These are phyloP conservation scores for Drosophila colorata DNA, from an alignment of 2,888 invertebrate genomes.

Conservation along the genomic window DNA sequence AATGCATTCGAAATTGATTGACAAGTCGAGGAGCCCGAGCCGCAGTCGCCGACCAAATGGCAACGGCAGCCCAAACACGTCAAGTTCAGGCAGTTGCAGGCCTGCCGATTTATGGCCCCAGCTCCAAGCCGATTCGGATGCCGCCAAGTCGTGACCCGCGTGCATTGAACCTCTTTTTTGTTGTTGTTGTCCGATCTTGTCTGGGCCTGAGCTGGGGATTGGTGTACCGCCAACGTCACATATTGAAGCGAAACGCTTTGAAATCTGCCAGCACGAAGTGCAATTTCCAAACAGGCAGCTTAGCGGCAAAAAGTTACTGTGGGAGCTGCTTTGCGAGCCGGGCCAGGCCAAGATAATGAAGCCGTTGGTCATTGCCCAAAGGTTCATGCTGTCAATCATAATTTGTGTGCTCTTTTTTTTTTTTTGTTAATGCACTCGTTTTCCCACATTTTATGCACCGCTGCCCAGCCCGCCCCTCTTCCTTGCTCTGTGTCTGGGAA, in stretches of 20 bases:
- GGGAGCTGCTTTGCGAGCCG: constrained; percentile 54
- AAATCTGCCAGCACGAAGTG: constrained; percentile 71
- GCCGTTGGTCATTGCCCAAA: constrained; percentile 58
- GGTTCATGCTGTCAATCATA: constrained; percentile 69
- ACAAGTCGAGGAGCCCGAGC: constrained; percentile 39
- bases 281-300: constrained; percentile 62
- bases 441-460: constrained; percentile 73
- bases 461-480: constrained; percentile 30
- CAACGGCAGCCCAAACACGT: constrained; percentile 58
- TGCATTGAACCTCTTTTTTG: constrained; percentile 74
- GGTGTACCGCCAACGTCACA: constrained; percentile 14
- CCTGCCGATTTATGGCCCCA: constrained; percentile 45
- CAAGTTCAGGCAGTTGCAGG: constrained; percentile 43
- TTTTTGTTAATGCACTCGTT: constrained; percentile 36
- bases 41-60: constrained; percentile 16
- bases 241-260: constrained; percentile 60
- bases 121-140: constrained; percentile 18
- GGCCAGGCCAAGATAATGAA: constrained; percentile 57
- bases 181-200: constrained; percentile 26
- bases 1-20: constrained; percentile 47
- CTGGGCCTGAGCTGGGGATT: neutral
- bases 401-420: constrained; percentile 34
- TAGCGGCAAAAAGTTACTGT: constrained; percentile 45
- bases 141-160: constrained; percentile 82
- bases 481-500: constrained; percentile 55